A percentile compares a stretch with the other conserved stretches of the same genome.
These are phyloP conservation scores for Masnerella sp. DNA, from an alignment of 2,888 invertebrate genomes.

Conservation along the genomic window DNA sequence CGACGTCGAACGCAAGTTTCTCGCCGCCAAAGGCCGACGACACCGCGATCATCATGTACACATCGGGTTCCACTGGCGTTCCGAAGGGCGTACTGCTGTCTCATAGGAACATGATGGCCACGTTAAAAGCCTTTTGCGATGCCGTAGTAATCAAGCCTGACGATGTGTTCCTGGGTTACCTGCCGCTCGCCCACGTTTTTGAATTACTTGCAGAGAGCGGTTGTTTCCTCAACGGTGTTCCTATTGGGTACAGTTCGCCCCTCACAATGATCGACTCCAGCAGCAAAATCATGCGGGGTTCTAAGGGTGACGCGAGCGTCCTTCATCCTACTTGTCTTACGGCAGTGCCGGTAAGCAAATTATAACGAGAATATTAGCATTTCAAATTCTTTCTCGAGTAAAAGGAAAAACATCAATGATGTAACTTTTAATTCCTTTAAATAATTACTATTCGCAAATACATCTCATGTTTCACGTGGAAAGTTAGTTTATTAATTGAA, in stretches of 20 bases:
- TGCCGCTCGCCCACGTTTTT: conserved; percentile 98
- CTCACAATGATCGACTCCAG: conserved; percentile 94
- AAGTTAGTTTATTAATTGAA: too few relatives aligned
- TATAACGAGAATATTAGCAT: too few relatives aligned
- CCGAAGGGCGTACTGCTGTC: conserved; percentile 94
- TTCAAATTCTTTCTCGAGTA: not conserved
- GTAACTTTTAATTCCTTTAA: too few relatives aligned
- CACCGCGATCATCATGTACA: conserved; percentile 98
- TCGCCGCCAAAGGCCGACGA: conserved; percentile 85
- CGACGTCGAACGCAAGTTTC: conserved; percentile 66
- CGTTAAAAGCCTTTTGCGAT: conserved; percentile 89
- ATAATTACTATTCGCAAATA: too few relatives aligned
- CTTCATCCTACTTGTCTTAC: conserved; percentile 96
- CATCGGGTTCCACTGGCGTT: conserved; percentile 97
- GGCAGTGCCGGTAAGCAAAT: conserved; percentile 90
- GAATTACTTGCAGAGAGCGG: conserved; percentile 95
- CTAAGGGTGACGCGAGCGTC: conserved; percentile 95
- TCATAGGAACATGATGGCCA: conserved; percentile 89
- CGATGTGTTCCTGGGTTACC: conserved; percentile 95
- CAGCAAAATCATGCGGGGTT: conserved; percentile 96
- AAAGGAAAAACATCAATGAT: too few relatives aligned
- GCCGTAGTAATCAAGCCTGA: conserved; percentile 84
- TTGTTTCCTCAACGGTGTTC: conserved; percentile 90
- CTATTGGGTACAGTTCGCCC: conserved; percentile 97
- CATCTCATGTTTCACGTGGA: too few relatives aligned